Percentiles rank a stretch among this genome's conserved stretches.
These are phyloP conservation scores for Chaetodon trifasciatus DNA, from an alignment of 2,797 vertebrate genomes.

Conservation along the genomic window DNA sequence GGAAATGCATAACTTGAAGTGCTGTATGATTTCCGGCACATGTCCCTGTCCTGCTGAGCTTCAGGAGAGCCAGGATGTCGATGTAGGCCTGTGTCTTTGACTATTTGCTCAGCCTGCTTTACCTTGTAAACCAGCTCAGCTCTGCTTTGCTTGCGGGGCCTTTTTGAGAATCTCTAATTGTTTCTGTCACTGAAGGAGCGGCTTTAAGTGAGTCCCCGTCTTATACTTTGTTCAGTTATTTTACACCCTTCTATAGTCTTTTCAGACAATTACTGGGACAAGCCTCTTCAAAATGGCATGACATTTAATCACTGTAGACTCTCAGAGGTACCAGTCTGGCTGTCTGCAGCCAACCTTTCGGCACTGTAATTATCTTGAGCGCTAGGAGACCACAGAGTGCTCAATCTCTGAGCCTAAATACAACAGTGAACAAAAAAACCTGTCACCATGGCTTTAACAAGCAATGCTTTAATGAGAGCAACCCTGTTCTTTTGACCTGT, in stretches of 20 bases:
- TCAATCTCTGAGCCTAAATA: constrained; percentile 48
- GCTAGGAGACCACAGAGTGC: constrained; percentile 47
- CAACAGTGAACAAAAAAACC: constrained; percentile 32
- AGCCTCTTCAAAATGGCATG: constrained; percentile 67
- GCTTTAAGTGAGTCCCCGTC: constrained; percentile 48
- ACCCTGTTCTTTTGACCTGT: constrained; percentile 45
- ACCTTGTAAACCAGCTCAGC: constrained; percentile 44
- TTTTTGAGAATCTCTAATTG: constrained; percentile 41
- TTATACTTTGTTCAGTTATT: constrained; percentile 51
- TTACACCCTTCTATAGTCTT: constrained; percentile 49
- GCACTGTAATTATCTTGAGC: constrained; percentile 66
- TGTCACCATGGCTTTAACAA: constrained; percentile 49
- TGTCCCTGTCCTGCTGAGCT: constrained; percentile 7
- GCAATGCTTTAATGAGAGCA: constrained; percentile 36
- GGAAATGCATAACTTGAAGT: constrained; percentile 11
- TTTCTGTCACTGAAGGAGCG: constrained; percentile 45
- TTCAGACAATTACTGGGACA: constrained; percentile 69
- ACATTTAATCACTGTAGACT: constrained; percentile 76
- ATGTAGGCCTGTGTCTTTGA: not conserved
- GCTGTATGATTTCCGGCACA: constrained; percentile 1
- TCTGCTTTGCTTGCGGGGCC: not conserved
- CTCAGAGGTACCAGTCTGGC: constrained; percentile 67
- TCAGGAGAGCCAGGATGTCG: not conserved
- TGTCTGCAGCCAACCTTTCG: constrained; percentile 66
- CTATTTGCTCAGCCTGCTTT: constrained; percentile 31